A percentile compares a stretch with the other conserved stretches of the same genome.
Conservation (phyloP, 2,888 invertebrate genomes). For the Drosophila pegasa region DNA sequence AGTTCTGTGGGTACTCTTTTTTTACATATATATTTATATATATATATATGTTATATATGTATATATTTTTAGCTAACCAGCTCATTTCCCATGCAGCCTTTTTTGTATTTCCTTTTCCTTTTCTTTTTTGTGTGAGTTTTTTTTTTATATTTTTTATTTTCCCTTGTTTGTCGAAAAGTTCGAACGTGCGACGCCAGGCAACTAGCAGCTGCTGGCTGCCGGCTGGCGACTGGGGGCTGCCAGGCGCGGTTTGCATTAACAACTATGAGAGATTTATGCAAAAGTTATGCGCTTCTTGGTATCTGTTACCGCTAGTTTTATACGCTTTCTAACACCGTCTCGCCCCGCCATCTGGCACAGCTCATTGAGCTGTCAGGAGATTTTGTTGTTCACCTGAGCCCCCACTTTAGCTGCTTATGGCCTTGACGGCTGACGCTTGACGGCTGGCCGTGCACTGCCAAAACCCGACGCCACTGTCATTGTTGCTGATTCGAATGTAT, state of each 20-base stretch:
- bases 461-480: conserved; percentile 40
- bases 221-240: conserved; percentile 25
- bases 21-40: conserved; percentile 5
- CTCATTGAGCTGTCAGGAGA: conserved; percentile 47
- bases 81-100: conserved; percentile 56
- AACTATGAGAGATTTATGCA: conserved; percentile 70
- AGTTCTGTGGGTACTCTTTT: conserved; percentile 19
- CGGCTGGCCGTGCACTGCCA: conserved; percentile 12
- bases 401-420: conserved; percentile 44
- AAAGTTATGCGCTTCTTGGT: conserved; percentile 63
- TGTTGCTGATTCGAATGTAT: conserved; percentile 67
- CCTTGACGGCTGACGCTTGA: neutral
- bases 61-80: conserved; percentile 65
- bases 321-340: conserved; percentile 1
- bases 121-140: neutral
- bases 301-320: conserved; percentile 37
- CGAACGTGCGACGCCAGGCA: conserved; percentile 50
- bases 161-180: conserved; percentile 54
- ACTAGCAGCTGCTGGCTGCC: conserved; percentile 19
- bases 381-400: conserved; percentile 49
- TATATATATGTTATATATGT: conserved; percentile 1
- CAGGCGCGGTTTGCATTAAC: conserved; percentile 68
- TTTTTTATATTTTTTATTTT: conserved; percentile 3
- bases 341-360: conserved; percentile 11
- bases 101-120: conserved; percentile 20